Base-by-base conservation (phyloP, 1,140 invertebrate genomes). In the Trachelipus rathkii region DNA sequence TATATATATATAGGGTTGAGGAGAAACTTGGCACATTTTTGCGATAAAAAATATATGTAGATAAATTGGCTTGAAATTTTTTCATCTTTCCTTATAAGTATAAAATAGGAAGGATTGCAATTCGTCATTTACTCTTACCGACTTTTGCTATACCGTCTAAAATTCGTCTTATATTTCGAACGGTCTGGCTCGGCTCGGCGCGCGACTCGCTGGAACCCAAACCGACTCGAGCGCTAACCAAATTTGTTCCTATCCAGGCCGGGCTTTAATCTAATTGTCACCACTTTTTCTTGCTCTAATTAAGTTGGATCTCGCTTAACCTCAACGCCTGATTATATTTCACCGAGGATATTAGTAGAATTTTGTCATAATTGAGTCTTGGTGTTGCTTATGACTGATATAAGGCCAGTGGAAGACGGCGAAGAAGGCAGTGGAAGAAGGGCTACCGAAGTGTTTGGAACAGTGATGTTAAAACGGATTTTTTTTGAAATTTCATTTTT, bases 331-430 rank as follows among this genome's bases (percentile, higher is more conserved):
- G 79, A 80, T 80, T 80, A 80, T 80, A 80, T 80, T 80, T 80
- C 77, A 80, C 73, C 73, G 76, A 77, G 75, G 79, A 78, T 80
- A 80, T 80, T 78, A 80, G 74, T 76, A 78, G 74, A 80, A 80
- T 80, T 80, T 80, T 77, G 79, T 80, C 79, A 80, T 80, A 80
- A 80, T 80, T 80, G 79, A 80, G 77, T 74, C 79, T 21, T 74
- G 76, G 76, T 67, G 67, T 53, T 72, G 77, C 74, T 80, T 80
- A 80, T 80, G 79, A 80, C 74, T 77, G 77, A 80, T 80, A 80
- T 80, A 80, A 80, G 79, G 77, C 70, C 70, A 46, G 76, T 21
- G 71, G 74, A 78, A 78, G 76, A 78, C 76, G 72, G 68, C 69
- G 76, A 66, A 45, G 60, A 67, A 33, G 69, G 53, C 77, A 80